These are phyloP conservation scores for Phyto melanocephala DNA, from an alignment of 2,888 invertebrate species.

Conservation along the genomic window DNA sequence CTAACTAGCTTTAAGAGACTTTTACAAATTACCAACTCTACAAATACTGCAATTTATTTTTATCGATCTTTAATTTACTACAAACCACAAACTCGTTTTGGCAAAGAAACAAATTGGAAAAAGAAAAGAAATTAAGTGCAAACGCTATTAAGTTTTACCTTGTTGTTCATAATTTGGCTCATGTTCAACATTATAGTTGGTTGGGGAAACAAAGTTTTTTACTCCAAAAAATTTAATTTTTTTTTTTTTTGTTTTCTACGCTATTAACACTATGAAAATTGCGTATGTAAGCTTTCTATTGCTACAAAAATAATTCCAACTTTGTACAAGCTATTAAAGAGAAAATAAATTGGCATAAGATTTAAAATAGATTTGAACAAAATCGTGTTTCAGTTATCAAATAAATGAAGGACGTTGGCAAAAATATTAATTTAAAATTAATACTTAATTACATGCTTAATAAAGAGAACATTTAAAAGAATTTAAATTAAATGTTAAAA, in stretches of 20 bases:
- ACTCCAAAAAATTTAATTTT: not conserved
- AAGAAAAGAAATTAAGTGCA: not conserved
- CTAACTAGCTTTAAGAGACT: not conserved
- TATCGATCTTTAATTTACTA: not conserved
- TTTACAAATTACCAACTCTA: not conserved
- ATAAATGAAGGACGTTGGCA: not conserved
- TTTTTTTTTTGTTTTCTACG: not conserved
- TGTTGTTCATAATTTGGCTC: slow-evolving; percentile 8
- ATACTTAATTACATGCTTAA: not conserved
- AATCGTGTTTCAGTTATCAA: slow-evolving; percentile 14
- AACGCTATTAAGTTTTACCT: slow-evolving; percentile 18
- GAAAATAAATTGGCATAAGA: not conserved
- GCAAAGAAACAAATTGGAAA: not conserved
- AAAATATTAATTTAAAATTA: not conserved
- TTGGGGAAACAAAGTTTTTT: not conserved
- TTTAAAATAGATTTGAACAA: not conserved
- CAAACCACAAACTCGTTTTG: not conserved
- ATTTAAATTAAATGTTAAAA: no score
- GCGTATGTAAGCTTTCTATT: not conserved
- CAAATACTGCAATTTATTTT: not conserved
- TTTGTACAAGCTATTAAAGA: no score
- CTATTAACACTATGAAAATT: not conserved
- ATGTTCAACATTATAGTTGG: slow-evolving; percentile 2
- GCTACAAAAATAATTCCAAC: not conserved
- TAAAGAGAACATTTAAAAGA: no score